Percentiles rank a stretch among this genome's conserved stretches.
Conservation (phyloP, 2,113 vertebrate genomes). For the Spea bombifrons region DNA sequence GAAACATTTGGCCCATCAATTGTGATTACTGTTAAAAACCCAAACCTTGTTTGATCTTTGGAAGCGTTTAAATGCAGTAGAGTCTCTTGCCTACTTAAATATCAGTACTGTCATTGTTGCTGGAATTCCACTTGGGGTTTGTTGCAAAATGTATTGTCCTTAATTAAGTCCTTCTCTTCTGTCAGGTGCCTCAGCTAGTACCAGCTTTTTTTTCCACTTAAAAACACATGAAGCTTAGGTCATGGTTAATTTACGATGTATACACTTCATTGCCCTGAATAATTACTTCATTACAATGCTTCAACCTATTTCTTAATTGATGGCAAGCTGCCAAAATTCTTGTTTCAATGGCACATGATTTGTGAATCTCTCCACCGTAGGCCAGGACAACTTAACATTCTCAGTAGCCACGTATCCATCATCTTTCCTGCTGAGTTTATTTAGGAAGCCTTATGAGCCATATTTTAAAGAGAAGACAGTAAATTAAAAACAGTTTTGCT, state of each 20-base stretch:
- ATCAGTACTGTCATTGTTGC: too few species aligned
- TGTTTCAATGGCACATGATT: background rate
- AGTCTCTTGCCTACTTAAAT: too few species aligned
- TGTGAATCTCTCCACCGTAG: background rate
- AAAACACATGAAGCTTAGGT: background rate
- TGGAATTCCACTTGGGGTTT: too few species aligned
- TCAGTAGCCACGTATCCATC: background rate
- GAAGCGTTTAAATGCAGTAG: too few species aligned
- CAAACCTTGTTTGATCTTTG: too few species aligned
- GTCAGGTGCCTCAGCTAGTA: background rate
- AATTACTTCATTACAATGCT: background rate
- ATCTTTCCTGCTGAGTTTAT: background rate
- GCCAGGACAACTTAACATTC: background rate
- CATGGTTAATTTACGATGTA: conserved; percentile 1
- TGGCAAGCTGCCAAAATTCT: background rate
- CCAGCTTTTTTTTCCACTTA: background rate
- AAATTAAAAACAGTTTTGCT: too few species aligned
- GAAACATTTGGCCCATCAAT: too few species aligned
- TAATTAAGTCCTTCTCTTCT: background rate
- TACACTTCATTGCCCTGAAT: background rate
- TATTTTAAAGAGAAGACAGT: too few species aligned
- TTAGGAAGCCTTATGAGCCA: too few species aligned
- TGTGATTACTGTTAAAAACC: too few species aligned
- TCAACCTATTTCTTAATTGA: background rate
- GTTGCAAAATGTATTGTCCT: background rate